A percentile compares a stretch with the other conserved stretches of the same genome.
Evolutionary conservation across 2,113 vertebrate genomes (phyloP).

Genomic region (Microcebus jonahi): DNA sequence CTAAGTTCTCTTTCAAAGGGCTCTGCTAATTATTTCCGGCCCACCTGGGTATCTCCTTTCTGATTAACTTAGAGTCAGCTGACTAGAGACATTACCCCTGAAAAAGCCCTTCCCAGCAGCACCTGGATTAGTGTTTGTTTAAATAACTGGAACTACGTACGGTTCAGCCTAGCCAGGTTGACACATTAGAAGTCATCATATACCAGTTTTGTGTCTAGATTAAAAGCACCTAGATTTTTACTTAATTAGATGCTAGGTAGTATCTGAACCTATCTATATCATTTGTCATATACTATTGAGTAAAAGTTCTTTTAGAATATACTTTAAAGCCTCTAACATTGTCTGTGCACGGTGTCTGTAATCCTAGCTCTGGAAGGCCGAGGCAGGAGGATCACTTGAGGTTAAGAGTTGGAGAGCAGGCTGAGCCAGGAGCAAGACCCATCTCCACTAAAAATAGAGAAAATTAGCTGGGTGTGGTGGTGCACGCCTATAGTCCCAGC

Average conservation of each 20-base stretch:
- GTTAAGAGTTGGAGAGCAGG: too few species aligned
- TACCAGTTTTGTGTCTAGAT: background rate
- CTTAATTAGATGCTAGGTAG: background rate
- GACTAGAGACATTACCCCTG: background rate
- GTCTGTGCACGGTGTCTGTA: too few species aligned
- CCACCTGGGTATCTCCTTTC: background rate
- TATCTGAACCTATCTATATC: background rate
- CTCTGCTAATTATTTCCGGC: background rate
- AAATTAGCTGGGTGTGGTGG: too few species aligned
- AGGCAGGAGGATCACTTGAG: too few species aligned
- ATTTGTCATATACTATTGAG: background rate
- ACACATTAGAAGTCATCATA: background rate
- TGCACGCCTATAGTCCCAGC: too few species aligned
- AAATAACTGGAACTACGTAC: background rate
- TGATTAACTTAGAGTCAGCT: background rate
- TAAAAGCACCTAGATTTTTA: background rate
- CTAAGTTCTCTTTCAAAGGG: background rate
- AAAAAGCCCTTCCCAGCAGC: background rate
- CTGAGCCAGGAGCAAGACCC: too few species aligned
- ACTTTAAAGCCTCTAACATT: slow-evolving; percentile 5
- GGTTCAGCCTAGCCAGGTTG: background rate
- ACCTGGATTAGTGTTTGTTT: background rate
- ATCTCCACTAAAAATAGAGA: too few species aligned
- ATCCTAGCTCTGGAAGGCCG: too few species aligned
- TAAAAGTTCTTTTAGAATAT: background rate